Base-by-base conservation (phyloP, 2,113 vertebrate genomes). In the Sula dactylatra region DNA sequence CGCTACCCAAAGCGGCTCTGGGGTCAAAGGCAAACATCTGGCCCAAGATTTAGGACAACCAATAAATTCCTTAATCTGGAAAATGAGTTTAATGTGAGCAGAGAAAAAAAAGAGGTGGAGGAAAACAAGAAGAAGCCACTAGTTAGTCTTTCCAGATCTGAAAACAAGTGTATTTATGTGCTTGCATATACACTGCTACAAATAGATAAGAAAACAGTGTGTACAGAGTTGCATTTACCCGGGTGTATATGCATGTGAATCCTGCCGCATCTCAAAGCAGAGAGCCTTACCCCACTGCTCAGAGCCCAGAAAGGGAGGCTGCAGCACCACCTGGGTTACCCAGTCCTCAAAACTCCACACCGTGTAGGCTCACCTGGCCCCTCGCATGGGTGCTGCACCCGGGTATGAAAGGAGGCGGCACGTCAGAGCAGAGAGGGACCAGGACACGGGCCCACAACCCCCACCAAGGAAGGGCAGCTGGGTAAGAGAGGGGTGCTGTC, bases 291-390 rank as follows among this genome's bases (percentile, higher is more conserved):
- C 15, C 16, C 29, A 45, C 36, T 4, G 4, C 34, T 49, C 59
- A 20, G 54, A 80, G 34, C 34, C 71, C 50, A 17, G 9, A 20
- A 64, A 42, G n/a, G 32, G 71, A 24, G 16, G 8, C 64, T 52
- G 56, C 7, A 17, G 27, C 14, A 9, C 4, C 11, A 11, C 52
- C 26, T 67, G 10, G 1, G 29, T 67, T 50, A 36, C 29, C 26
- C 26, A 6, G 21, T 38, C 34, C 31, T 49, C 66, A 85, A 25
- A 81, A 7, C 25, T 55, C 54, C 2, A 2, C 29, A 45, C 10
- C 9, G 1, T 3, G 0, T 10, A 44, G 72, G 13, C 2, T 72
- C 18, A 8, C n/a, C 45, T 1, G 1, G 65, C 9, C 24, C n/a
- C n/a, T 19, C 0, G 1, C 0, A 3, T 52, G 56, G 31, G 42